These are phyloP conservation scores for Muschampia plurimacula DNA, from an alignment of 2,888 invertebrate species.

Conservation along the genomic window DNA sequence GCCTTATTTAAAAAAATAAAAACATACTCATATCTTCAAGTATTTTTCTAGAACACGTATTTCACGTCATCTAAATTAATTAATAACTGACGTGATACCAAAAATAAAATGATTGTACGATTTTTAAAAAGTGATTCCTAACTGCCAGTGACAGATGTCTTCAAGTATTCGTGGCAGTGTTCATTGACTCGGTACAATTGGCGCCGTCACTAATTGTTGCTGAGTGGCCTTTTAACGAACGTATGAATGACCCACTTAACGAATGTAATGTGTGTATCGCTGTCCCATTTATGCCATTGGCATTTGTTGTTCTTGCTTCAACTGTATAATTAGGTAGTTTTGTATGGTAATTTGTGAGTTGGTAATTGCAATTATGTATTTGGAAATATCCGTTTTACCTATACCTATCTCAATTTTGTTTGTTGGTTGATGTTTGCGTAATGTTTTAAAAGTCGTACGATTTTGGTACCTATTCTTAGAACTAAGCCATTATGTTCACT, in stretches of 20 bases:
- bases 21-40: too few relatives aligned
- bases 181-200: conserved; percentile 57
- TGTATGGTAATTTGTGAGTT: conserved; percentile 1
- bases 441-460: not conserved
- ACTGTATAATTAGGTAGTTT: conserved; percentile 26
- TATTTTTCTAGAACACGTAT: too few relatives aligned
- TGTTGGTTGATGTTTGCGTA: not conserved
- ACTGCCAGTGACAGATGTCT: conserved; percentile 13
- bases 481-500: not conserved
- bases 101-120: too few relatives aligned
- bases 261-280: conserved; percentile 58
- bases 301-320: conserved; percentile 44
- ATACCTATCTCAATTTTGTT: not conserved
- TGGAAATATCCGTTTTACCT: conserved; percentile 2
- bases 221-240: conserved; percentile 61
- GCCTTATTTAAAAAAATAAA: too few relatives aligned
- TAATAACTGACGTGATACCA: too few relatives aligned
- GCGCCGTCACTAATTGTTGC: conserved; percentile 71
- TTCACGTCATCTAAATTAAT: too few relatives aligned
- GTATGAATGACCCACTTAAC: conserved; percentile 66
- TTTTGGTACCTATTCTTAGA: not conserved
- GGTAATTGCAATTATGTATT: conserved; percentile 11
- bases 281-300: conserved; percentile 54
- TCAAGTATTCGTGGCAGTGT: conserved; percentile 26
- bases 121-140: too few relatives aligned